Percentiles rank a stretch among this genome's conserved stretches.
phyloP scores from a whole-genome alignment of 2,113 vertebrate genomes.

The Cyprinus carpio region DNA sequence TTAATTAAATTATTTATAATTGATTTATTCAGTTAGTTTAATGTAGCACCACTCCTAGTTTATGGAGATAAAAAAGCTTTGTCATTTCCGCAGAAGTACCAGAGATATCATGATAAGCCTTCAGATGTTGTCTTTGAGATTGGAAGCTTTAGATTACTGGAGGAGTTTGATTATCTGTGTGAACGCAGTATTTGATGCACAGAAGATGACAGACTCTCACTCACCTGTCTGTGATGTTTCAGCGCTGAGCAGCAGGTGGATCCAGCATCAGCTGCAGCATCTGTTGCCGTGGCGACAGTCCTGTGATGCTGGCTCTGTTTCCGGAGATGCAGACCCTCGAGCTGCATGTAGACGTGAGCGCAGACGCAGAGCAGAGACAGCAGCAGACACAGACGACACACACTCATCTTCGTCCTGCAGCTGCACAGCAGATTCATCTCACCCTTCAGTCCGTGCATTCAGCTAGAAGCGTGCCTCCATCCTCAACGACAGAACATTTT shows the following conservation, averaged over 20 bases:
- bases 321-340: constrained; percentile 1
- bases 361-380: constrained; percentile 64
- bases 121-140: too few species aligned
- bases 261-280: constrained; percentile 36
- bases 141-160: not conserved
- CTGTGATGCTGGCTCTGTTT: constrained; percentile 40
- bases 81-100: not conserved
- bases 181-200: not conserved
- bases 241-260: constrained; percentile 53
- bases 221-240: constrained; percentile 65
- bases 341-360: constrained; percentile 70
- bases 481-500: not conserved
- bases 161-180: not conserved
- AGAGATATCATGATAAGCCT: not conserved
- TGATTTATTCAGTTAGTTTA: not conserved
- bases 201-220: too few species aligned
- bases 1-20: not conserved
- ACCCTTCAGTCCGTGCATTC: not conserved
- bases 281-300: constrained; percentile 54
- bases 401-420: constrained; percentile 50
- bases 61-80: not conserved
- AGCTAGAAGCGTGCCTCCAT: not conserved
- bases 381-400: constrained; percentile 59
- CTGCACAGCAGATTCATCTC: not conserved
- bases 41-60: not conserved